phyloP scores from a whole-genome alignment of 2,888 invertebrate genomes.

The Malachius bipustulatus region DNA sequence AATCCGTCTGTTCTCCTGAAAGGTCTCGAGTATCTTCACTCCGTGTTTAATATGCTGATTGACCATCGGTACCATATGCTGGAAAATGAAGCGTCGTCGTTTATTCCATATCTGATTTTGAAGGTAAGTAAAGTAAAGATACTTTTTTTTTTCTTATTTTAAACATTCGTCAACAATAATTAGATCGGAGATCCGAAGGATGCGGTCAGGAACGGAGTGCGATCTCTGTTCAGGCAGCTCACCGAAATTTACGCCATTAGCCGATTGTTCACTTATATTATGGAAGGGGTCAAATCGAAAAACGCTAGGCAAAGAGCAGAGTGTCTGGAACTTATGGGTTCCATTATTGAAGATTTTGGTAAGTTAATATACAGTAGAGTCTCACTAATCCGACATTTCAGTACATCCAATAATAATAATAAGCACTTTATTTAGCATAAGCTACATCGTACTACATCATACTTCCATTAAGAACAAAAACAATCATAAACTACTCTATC shows the following conservation, averaged over 20 bases:
- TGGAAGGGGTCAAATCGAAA: slow-evolving; percentile 94
- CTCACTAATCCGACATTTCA: too few relatives aligned
- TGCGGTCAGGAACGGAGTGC: slow-evolving; percentile 80
- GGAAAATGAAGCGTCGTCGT: slow-evolving; percentile 84
- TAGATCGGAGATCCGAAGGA: slow-evolving; percentile 94
- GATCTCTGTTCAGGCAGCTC: slow-evolving; percentile 72
- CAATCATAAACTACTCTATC: too few relatives aligned
- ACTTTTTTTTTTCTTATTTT: too few relatives aligned
- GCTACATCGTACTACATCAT: too few relatives aligned
- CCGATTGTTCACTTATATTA: slow-evolving; percentile 78
- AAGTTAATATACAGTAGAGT: too few relatives aligned
- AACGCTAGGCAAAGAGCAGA: slow-evolving; percentile 94
- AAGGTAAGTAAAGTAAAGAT: slow-evolving; percentile 56
- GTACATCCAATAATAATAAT: too few relatives aligned
- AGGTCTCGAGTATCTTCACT: slow-evolving; percentile 82
- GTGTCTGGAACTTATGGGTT: slow-evolving; percentile 85
- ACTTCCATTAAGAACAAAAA: too few relatives aligned
- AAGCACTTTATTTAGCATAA: too few relatives aligned
- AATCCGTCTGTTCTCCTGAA: slow-evolving; percentile 94
- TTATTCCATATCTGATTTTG: slow-evolving; percentile 86
- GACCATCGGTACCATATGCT: slow-evolving; percentile 73
- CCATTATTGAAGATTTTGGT: slow-evolving; percentile 76
- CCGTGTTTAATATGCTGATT: slow-evolving; percentile 70
- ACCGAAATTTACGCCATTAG: slow-evolving; percentile 77
- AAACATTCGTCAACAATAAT: too few relatives aligned